These are phyloP conservation scores for Stichodactyla helianthus DNA, from an alignment of 64 coral and sea anemone species.

Conservation along the genomic window DNA sequence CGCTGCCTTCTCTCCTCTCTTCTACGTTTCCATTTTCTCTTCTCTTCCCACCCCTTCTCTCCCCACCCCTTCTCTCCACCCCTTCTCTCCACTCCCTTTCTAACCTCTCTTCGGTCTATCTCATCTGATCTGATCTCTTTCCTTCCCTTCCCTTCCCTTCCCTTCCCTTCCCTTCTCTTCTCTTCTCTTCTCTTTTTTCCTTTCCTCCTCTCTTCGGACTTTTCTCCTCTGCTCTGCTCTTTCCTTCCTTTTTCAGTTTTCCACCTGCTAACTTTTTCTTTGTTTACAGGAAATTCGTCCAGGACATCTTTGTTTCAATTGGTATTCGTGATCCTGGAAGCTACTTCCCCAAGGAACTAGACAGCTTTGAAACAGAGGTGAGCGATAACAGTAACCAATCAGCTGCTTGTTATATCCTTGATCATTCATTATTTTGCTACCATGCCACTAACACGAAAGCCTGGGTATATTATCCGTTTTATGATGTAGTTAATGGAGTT, in stretches of 20 bases:
- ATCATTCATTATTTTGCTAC: neutral
- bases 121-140: no score
- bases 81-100: neutral
- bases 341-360: constrained; percentile 86
- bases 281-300: constrained; percentile 56
- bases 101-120: no score
- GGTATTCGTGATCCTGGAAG: constrained; percentile 71
- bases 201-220: neutral
- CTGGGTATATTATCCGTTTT: no score
- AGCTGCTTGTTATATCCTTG: neutral
- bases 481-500: no score
- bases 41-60: no score
- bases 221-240: neutral
- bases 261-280: neutral
- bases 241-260: neutral
- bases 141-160: neutral
- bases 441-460: neutral
- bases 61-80: no score
- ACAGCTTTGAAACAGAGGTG: constrained; percentile 78
- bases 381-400: neutral
- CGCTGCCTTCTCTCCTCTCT: no score
- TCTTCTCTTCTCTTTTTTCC: neutral
- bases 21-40: no score
- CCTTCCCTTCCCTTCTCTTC: neutral
- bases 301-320: constrained; percentile 70